These are phyloP conservation scores for Drosophila acutilabella DNA, from an alignment of 2,888 invertebrate species.

Conservation along the genomic window DNA sequence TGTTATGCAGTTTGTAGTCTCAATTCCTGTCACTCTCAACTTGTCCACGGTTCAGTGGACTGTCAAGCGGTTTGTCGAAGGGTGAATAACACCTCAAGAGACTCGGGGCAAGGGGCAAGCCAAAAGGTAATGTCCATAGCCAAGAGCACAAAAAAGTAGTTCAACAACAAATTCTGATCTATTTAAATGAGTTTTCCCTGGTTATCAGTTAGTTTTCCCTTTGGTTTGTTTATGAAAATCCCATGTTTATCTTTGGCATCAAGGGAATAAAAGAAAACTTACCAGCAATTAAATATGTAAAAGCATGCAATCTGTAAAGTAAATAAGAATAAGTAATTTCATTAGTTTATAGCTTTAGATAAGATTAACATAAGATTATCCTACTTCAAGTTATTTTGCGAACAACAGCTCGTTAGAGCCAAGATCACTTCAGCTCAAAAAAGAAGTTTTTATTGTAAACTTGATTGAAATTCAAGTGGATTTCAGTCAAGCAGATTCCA, in stretches of 20 bases:
- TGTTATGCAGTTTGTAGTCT: constrained; percentile 31
- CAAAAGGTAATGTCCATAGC: constrained; percentile 21
- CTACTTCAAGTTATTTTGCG: constrained; percentile 1
- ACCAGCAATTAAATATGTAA: constrained; percentile 56
- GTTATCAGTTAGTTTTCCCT: constrained; percentile 42
- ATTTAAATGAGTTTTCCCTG: constrained; percentile 42
- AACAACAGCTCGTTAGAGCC: constrained; percentile 41
- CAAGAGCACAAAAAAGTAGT: constrained; percentile 32
- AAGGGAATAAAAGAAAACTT: constrained; percentile 34
- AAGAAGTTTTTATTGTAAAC: constrained; percentile 33
- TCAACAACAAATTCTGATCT: constrained; percentile 25
- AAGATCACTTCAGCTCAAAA: constrained; percentile 15
- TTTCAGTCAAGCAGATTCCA: not conserved
- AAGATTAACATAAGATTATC: constrained; percentile 9
- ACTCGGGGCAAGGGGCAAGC: constrained; percentile 6
- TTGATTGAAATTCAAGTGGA: constrained; percentile 42
- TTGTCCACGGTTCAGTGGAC: constrained; percentile 66
- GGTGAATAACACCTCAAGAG: constrained; percentile 49
- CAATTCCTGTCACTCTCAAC: constrained; percentile 47
- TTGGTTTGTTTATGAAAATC: constrained; percentile 15
- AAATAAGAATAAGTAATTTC: constrained; percentile 22
- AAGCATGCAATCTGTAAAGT: constrained; percentile 61
- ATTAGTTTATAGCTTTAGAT: constrained; percentile 22
- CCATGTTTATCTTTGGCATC: constrained; percentile 19
- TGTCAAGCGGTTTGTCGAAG: constrained; percentile 50